Percentiles rank a stretch among this genome's conserved stretches.
These are phyloP conservation scores for Diogma glabrata DNA, from an alignment of 2,888 invertebrate species.

Conservation along the genomic window DNA sequence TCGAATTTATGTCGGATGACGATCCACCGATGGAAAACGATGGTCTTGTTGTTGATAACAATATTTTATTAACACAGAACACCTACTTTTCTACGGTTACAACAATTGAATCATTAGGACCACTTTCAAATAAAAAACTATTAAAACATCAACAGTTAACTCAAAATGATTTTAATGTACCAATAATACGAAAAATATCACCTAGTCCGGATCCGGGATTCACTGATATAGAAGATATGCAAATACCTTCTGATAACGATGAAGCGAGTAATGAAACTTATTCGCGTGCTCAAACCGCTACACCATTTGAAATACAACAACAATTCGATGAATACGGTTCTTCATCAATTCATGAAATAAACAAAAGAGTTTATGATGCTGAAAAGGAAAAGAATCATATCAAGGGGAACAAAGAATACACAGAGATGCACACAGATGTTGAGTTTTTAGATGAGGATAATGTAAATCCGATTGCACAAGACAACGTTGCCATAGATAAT, in stretches of 20 bases:
- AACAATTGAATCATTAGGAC: slow-evolving; percentile 17
- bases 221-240: slow-evolving; percentile 40
- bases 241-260: slow-evolving; percentile 38
- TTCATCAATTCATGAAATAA: slow-evolving; percentile 37
- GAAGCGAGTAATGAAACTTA: slow-evolving; percentile 25
- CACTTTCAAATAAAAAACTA: background rate
- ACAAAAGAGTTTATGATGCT: slow-evolving; percentile 35
- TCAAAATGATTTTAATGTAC: slow-evolving; percentile 6
- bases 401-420: slow-evolving; percentile 36
- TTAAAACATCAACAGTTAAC: background rate
- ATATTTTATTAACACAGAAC: slow-evolving; percentile 17
- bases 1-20: slow-evolving; percentile 37
- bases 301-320: slow-evolving; percentile 33
- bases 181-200: slow-evolving; percentile 9
- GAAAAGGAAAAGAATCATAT: slow-evolving; percentile 40
- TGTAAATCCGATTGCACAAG: slow-evolving; percentile 8
- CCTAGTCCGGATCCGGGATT: slow-evolving; percentile 13
- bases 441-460: slow-evolving; percentile 40
- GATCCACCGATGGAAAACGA: background rate
- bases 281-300: slow-evolving; percentile 27
- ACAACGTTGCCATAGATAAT: slow-evolving; percentile 4
- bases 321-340: slow-evolving; percentile 36
- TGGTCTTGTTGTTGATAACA: background rate
- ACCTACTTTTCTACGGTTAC: slow-evolving; percentile 19
- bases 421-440: slow-evolving; percentile 40